Evolutionary conservation across 2,888 invertebrate species (phyloP).

Genomic region (Cyclophora punctaria): DNA sequence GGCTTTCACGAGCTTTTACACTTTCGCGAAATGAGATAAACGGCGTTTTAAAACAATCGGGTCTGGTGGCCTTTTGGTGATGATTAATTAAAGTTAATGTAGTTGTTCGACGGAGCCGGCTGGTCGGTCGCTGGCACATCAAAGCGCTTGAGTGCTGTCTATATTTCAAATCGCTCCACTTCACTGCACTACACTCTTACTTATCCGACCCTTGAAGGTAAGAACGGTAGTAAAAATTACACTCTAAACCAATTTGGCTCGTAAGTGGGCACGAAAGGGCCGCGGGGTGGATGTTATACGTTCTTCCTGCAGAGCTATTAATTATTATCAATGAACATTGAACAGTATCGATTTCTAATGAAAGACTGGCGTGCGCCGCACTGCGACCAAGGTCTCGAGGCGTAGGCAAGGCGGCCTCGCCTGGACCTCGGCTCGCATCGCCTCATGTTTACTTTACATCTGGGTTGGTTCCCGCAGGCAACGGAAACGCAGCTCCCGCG

Average conservation of each 20-base stretch:
- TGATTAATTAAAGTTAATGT: slow-evolving; percentile 48
- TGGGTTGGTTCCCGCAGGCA: slow-evolving; percentile 35
- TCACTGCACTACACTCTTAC: slow-evolving; percentile 47
- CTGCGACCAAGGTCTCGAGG: slow-evolving; percentile 44
- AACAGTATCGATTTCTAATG: slow-evolving; percentile 61
- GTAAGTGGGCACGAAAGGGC: slow-evolving; percentile 45
- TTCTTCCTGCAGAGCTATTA: slow-evolving; percentile 44
- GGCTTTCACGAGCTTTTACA: slow-evolving; percentile 50
- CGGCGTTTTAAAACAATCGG: slow-evolving; percentile 40
- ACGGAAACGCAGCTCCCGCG: slow-evolving; percentile 59
- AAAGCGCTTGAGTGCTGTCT: slow-evolving; percentile 55
- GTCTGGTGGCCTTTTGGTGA: slow-evolving; percentile 44
- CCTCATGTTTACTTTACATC: slow-evolving; percentile 55
- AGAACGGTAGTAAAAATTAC: slow-evolving; percentile 69
- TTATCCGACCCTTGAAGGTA: slow-evolving; percentile 66
- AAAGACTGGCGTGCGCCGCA: slow-evolving; percentile 49
- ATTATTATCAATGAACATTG: slow-evolving; percentile 58
- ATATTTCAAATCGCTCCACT: slow-evolving; percentile 45
- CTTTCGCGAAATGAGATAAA: slow-evolving; percentile 51
- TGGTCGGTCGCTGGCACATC: slow-evolving; percentile 46
- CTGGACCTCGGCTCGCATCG: slow-evolving; percentile 41
- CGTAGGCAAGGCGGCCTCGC: slow-evolving; percentile 21
- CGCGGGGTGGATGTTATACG: slow-evolving; percentile 38
- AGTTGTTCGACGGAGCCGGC: slow-evolving; percentile 25
- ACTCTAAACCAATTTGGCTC: slow-evolving; percentile 51